A percentile compares a stretch with the other conserved stretches of the same genome.
Evolutionary conservation across 2,888 invertebrate genomes (phyloP).

Genomic region (Ecdyonurus torrentis): DNA sequence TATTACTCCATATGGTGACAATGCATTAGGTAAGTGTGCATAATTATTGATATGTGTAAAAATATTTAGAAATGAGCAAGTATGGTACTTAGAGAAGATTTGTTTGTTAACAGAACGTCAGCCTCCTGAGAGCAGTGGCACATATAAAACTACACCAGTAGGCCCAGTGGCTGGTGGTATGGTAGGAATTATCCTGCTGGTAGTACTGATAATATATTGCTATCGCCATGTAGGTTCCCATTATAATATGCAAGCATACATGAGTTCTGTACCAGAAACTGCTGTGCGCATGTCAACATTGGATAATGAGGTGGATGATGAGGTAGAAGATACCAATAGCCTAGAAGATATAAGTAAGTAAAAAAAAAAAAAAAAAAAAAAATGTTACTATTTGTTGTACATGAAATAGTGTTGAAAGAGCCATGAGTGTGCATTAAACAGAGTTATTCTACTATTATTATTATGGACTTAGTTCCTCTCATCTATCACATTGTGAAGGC

Average conservation of each 20-base stretch:
- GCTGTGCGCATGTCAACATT: constrained; percentile 25
- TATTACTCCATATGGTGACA: constrained; percentile 65
- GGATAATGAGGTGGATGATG: constrained; percentile 24
- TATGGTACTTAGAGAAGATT: no score
- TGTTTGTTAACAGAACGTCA: constrained; percentile 8
- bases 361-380: no score
- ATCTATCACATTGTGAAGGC: no score
- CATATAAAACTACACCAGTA: constrained; percentile 37
- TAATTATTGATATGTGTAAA: no score
- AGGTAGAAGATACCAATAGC: not conserved
- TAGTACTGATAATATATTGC: constrained; percentile 31
- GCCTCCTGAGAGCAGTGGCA: constrained; percentile 6
- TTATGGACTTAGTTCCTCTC: no score
- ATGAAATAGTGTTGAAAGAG: no score
- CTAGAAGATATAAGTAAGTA: not conserved
- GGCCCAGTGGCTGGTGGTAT: constrained; percentile 33
- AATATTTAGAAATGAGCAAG: no score
- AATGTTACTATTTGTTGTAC: no score
- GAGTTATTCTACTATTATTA: no score
- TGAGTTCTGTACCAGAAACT: constrained; percentile 14
- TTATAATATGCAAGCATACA: constrained; percentile 8
- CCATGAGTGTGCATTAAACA: no score
- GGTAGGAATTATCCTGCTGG: constrained; percentile 29
- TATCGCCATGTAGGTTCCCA: constrained; percentile 25
- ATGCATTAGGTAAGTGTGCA: constrained; percentile 30